Conservation (phyloP, 2,888 invertebrate genomes). For the Rhabditoides inermis region DNA sequence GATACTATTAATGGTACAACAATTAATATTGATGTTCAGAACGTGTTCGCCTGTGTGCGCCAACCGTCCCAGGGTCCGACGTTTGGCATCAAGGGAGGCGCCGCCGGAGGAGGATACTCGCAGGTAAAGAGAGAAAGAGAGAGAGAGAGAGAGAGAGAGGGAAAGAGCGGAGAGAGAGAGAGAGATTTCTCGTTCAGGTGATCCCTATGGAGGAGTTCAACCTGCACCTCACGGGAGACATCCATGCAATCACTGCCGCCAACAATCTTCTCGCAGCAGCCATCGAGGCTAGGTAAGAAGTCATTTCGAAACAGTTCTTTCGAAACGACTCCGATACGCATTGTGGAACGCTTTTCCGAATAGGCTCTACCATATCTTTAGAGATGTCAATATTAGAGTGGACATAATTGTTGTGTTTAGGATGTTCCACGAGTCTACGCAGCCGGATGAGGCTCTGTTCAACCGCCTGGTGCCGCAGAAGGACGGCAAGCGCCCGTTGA, state of each 20-base stretch:
- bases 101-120: conserved; percentile 94
- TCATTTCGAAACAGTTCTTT: too few relatives aligned
- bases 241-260: conserved; percentile 95
- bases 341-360: too few relatives aligned
- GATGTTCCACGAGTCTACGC: conserved; percentile 91
- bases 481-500: conserved; percentile 68
- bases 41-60: conserved; percentile 83
- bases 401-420: too few relatives aligned
- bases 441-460: conserved; percentile 69
- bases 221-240: conserved; percentile 84
- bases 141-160: too few relatives aligned
- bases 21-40: too few relatives aligned
- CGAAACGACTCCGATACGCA: too few relatives aligned
- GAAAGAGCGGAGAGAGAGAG: too few relatives aligned
- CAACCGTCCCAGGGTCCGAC: conserved; percentile 98
- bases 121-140: conserved; percentile 43
- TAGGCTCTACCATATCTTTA: too few relatives aligned
- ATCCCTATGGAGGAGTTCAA: conserved; percentile 99
- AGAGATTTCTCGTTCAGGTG: too few relatives aligned
- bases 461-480: conserved; percentile 77
- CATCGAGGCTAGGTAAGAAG: conserved; percentile 81
- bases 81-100: conserved; percentile 94
- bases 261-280: conserved; percentile 96
- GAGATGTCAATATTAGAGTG: too few relatives aligned
- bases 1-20: too few relatives aligned